Base-by-base conservation (phyloP, 2,888 invertebrate genomes). In the Lycophotia porphyrea region DNA sequence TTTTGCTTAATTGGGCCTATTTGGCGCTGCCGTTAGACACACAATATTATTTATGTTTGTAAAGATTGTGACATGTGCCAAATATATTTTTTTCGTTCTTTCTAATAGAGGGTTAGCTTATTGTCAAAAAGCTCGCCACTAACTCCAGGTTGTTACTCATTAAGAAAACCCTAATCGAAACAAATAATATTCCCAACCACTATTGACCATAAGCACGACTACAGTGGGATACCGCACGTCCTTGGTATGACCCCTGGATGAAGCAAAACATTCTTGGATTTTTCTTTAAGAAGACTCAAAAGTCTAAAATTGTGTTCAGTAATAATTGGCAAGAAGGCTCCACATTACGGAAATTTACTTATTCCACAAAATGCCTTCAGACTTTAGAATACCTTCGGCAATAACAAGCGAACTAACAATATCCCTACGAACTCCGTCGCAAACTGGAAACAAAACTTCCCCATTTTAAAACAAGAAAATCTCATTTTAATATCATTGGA, bases 391-490 rank as follows among this genome's bases (percentile, higher is more conserved):
- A 31, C 24, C 8, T 31, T 36, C n/a, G 11, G 36, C 15, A 5
- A 47, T 13, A 34, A 47, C 3, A 39, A 34, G 2, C 42, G 2
- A 47, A 34, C 34, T 24, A 52, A 52, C 21, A 39, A 39, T 24
- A 34, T 27, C 24, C 49, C 52, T n/a, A 24, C 44, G 44, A 74
- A 65, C 49, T 64, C 34, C 36, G n/a, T 11, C 52, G 5, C 42
- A 24, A 15, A 42, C 42, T 58, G 24, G 31, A 39, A 76, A 73
- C 55, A 31, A 78, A 78, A 69, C 34, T 44, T 65, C 2, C 36
- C 42, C 47, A 73, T 81, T 66, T 55, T 70, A 49, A 70, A 80
- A 80, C 63, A 70, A 63, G 72, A 75, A 76, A 73, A 82, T 63
- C 80, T 49, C 27, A 73, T 80, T 79, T 82, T 61, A 52, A 73